These are phyloP conservation scores for Galeopterus variegatus DNA, from an alignment of 2,113 vertebrate species.

Conservation along the genomic window DNA sequence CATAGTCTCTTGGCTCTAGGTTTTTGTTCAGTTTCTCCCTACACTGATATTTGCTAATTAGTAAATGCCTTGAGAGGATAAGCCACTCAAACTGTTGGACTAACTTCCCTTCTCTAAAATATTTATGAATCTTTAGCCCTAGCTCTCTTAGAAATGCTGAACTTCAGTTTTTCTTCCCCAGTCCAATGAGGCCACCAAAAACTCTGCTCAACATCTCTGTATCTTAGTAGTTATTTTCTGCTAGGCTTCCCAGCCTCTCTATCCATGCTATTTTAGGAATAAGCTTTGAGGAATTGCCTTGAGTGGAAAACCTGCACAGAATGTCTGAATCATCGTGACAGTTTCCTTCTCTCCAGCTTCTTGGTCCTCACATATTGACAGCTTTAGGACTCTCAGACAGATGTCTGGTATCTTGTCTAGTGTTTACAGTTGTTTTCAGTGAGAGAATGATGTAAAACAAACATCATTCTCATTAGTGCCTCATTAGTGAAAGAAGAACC, in stretches of 20 bases:
- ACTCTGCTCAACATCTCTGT: not conserved
- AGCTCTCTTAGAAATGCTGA: not conserved
- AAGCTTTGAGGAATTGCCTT: not conserved
- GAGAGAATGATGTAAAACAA: not conserved
- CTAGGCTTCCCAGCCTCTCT: not conserved
- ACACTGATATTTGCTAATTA: constrained; percentile 12
- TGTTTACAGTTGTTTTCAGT: not conserved
- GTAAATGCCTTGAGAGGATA: not conserved
- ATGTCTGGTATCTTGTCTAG: not conserved
- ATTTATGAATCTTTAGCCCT: not conserved
- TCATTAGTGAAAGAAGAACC: not conserved
- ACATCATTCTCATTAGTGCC: no score
- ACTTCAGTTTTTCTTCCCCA: not conserved
- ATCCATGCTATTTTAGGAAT: not conserved
- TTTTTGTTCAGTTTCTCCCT: not conserved
- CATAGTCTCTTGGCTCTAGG: not conserved
- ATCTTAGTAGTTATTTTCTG: not conserved
- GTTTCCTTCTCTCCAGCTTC: not conserved
- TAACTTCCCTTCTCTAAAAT: not conserved
- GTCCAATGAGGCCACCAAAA: not conserved
- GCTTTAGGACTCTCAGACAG: not conserved
- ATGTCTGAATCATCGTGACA: not conserved
- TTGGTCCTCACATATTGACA: not conserved
- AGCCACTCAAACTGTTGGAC: not conserved
- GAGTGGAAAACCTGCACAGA: not conserved